A percentile compares a stretch with the other conserved stretches of the same genome.
These are phyloP conservation scores for Mythimna lalbum DNA, from an alignment of 2,888 invertebrate species.

Conservation along the genomic window DNA sequence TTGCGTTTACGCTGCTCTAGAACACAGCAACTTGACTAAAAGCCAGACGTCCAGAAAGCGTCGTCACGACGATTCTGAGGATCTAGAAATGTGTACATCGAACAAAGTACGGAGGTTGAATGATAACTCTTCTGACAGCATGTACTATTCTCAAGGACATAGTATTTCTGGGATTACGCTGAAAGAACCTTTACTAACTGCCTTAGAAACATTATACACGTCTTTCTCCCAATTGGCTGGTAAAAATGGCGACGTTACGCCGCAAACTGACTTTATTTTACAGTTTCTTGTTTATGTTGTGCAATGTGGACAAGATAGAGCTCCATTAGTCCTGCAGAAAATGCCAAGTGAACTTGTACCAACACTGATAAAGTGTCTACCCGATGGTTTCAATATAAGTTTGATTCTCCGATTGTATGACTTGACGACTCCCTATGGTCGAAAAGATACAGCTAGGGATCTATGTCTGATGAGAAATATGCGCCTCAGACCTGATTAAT, in stretches of 20 bases:
- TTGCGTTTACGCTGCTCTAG: constrained; percentile 93
- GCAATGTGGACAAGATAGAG: constrained; percentile 94
- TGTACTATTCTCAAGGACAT: constrained; percentile 86
- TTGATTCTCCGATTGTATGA: constrained; percentile 95
- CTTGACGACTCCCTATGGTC: constrained; percentile 93
- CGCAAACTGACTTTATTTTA: constrained; percentile 95
- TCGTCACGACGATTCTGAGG: constrained; percentile 91
- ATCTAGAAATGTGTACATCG: constrained; percentile 91
- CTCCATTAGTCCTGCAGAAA: constrained; percentile 93
- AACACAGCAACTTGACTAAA: constrained; percentile 88
- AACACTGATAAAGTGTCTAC: constrained; percentile 95
- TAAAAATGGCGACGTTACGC: constrained; percentile 94
- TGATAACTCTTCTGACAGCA: constrained; percentile 91
- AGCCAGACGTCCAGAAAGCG: constrained; percentile 90
- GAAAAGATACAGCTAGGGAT: constrained; percentile 96
- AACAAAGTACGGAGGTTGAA: constrained; percentile 92
- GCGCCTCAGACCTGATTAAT: constrained; percentile 91
- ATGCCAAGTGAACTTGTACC: constrained; percentile 95
- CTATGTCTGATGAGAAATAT: constrained; percentile 96
- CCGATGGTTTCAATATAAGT: constrained; percentile 94
- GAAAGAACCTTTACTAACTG: constrained; percentile 92
- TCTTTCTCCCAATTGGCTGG: constrained; percentile 93
- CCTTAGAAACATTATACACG: constrained; percentile 93
- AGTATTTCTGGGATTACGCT: constrained; percentile 79
- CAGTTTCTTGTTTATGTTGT: constrained; percentile 94